phyloP scores from a whole-genome alignment of 2,888 invertebrate species.

The Atrina japonica region DNA sequence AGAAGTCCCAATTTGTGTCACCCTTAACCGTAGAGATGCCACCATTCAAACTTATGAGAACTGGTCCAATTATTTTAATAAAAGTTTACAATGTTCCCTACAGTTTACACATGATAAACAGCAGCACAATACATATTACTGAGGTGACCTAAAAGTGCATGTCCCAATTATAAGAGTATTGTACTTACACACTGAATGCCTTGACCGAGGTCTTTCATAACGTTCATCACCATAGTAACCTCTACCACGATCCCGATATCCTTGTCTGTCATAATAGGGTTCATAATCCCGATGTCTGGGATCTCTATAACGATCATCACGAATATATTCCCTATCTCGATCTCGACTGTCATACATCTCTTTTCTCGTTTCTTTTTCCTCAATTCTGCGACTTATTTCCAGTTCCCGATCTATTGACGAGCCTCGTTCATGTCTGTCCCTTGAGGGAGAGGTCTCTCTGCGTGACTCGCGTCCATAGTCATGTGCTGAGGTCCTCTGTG shows the following conservation, averaged over 20 bases:
- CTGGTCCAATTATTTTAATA: too few species aligned
- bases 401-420: conserved; percentile 45
- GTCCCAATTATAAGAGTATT: too few species aligned
- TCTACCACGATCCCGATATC: conserved; percentile 37
- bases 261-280: conserved; percentile 45
- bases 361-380: conserved; percentile 35
- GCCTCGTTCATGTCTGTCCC: conserved; percentile 38
- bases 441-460: conserved; percentile 8
- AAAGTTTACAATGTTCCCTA: too few species aligned
- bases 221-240: conserved; percentile 59
- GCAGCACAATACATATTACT: too few species aligned
- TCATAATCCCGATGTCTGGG: conserved; percentile 42
- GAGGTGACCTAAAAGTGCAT: too few species aligned
- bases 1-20: too few species aligned
- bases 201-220: conserved; percentile 70
- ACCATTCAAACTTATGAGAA: too few species aligned
- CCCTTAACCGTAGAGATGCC: too few species aligned
- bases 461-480: conserved; percentile 4
- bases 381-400: conserved; percentile 38
- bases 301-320: conserved; percentile 49
- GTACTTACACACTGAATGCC: conserved; percentile 61
- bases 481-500: conserved; percentile 1
- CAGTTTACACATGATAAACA: too few species aligned
- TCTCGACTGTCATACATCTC: conserved; percentile 43
- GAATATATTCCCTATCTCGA: conserved; percentile 40